Base-by-base conservation (phyloP, 2,113 vertebrate species). In the Athene noctua region DNA sequence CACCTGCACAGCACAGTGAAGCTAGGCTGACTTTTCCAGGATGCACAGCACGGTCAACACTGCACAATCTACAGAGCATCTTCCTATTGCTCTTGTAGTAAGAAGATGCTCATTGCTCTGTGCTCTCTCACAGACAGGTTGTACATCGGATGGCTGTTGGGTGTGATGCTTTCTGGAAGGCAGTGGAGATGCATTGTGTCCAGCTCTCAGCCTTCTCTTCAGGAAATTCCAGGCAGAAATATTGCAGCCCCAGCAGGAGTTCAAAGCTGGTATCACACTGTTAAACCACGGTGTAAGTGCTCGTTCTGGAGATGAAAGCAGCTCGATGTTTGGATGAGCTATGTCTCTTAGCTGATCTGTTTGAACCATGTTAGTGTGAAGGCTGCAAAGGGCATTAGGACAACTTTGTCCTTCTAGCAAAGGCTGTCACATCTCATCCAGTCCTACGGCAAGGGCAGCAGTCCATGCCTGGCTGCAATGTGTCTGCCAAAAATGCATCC, bases 101-200 rank as follows among this genome's bases (percentile, higher is more conserved):
- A 20, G 10, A 34, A 12, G 27, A 12, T 9, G 3, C 18, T 42
- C 54, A 22, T 58, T 0, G 1, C 54, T 63, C 29, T 14, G 7
- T 44, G 27, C 21, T 90, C 10, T 62, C 85, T 62, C 63, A 44
- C 29, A 78, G 38, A n/a, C 2, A 42, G 40, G 23, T 15, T 67
- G 58, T 30, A 15, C 26, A 49, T 30, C 1, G 1, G 32, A 47
- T 3, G 13, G 61, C 16, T 66, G 30, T 8, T 54, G 40, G 46
- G 19, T n/a, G 27, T 8, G 32, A 58, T 29, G 55, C 36, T 46
- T 49, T 70, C 80, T 58, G 55, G 59, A 73, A 89, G 36, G 72
- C 16, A 47, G 20, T 11, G 16, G 38, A 68, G n/a, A 57, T 26
- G 36, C 13, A 32, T 14, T 34, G 29, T 66, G 22, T 58, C n/a